Percentiles rank a stretch among this genome's conserved stretches.
Conservation (phyloP, 92 coral and sea anemone species). For the Hydrozoanthus gracilis region DNA sequence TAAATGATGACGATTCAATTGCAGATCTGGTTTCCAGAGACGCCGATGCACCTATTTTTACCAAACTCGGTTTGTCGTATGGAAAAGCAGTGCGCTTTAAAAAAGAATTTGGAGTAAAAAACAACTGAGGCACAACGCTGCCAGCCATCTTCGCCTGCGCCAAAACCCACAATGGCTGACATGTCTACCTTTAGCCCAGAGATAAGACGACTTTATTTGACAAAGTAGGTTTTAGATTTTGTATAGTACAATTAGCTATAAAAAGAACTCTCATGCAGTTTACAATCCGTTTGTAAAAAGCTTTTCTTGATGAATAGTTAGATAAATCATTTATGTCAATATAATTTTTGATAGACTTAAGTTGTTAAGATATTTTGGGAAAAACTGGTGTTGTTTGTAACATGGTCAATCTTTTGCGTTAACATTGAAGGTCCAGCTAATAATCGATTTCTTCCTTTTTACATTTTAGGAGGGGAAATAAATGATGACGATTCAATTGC, state of each 20-base stretch:
- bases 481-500: slow-evolving; percentile 40
- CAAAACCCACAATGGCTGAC: slow-evolving; percentile 55
- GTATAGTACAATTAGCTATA: slow-evolving; percentile 31
- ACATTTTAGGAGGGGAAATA: slow-evolving; percentile 44
- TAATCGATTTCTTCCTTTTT: slow-evolving; percentile 9
- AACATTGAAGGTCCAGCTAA: slow-evolving; percentile 3
- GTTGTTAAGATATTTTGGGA: slow-evolving; percentile 10
- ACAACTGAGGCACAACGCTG: slow-evolving; percentile 6
- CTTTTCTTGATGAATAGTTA: slow-evolving; percentile 15
- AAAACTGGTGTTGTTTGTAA: not conserved
- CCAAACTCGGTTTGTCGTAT: slow-evolving; percentile 51
- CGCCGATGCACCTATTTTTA: slow-evolving; percentile 41
- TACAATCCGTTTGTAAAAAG: too few species aligned
- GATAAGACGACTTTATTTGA: slow-evolving; percentile 57
- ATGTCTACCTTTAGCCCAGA: slow-evolving; percentile 58
- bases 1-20: slow-evolving; percentile 42
- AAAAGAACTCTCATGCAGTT: too few species aligned
- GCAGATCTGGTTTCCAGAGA: slow-evolving; percentile 47
- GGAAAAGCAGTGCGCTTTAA: slow-evolving; percentile 57
- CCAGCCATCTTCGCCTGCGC: slow-evolving; percentile 42
- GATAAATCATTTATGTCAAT: slow-evolving; percentile 8
- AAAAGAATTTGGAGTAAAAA: slow-evolving; percentile 52
- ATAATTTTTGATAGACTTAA: not conserved
- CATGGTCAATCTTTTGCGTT: slow-evolving; percentile 4
- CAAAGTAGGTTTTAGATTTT: slow-evolving; percentile 45